These are phyloP conservation scores for Drosophila ustulata DNA, from an alignment of 2,888 invertebrate species.

Conservation along the genomic window DNA sequence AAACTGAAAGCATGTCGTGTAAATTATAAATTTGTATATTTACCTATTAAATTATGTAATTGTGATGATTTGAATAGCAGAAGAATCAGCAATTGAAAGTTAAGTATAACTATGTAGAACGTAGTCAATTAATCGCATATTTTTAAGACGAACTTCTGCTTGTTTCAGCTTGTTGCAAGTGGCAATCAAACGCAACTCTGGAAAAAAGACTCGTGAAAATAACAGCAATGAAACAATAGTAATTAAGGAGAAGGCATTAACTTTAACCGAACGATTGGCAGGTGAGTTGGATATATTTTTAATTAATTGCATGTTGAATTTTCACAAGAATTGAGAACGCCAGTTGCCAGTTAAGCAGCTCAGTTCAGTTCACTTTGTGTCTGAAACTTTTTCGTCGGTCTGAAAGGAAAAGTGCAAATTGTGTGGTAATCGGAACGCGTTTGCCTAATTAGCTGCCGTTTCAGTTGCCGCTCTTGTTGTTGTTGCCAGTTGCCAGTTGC, in stretches of 20 bases:
- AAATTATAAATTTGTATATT: neutral
- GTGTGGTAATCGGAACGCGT: conserved; percentile 74
- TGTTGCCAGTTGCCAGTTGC: conserved; percentile 33
- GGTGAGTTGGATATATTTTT: conserved; percentile 10
- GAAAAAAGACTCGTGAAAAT: neutral
- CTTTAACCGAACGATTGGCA: neutral
- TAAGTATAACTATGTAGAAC: neutral
- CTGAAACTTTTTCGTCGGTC: conserved; percentile 33
- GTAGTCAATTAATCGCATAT: neutral
- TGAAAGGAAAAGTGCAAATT: conserved; percentile 72
- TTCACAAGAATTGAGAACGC: neutral
- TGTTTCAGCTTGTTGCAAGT: neutral
- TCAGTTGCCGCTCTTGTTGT: conserved; percentile 12
- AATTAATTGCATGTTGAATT: conserved; percentile 2
- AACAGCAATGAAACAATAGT: neutral
- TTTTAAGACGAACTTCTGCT: neutral
- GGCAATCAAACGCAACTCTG: neutral
- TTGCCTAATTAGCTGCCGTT: conserved; percentile 72
- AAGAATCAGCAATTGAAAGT: neutral
- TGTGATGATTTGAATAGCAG: neutral
- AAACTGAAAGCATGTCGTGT: neutral
- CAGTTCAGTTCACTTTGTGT: neutral
- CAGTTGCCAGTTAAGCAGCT: neutral
- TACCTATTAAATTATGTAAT: too few species aligned
- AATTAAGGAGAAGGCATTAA: neutral